Percentiles rank a stretch among this genome's conserved stretches.
Evolutionary conservation across 2,888 invertebrate genomes (phyloP).

Genomic region (Dynastes maya): DNA sequence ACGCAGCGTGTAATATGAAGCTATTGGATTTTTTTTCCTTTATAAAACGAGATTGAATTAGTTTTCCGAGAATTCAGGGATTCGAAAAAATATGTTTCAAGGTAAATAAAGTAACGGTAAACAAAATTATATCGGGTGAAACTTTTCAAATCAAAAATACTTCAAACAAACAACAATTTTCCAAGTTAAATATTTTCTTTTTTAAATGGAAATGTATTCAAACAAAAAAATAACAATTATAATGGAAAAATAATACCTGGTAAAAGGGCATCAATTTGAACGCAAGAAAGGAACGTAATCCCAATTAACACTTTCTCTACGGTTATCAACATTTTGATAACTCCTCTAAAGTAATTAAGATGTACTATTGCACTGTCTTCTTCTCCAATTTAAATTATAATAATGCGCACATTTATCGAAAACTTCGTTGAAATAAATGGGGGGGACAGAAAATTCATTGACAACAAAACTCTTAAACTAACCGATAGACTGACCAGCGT

Average conservation of each 20-base stretch:
- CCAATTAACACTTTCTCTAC: slow-evolving; percentile 5
- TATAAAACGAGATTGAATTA: neutral
- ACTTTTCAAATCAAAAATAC: neutral
- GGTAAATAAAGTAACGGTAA: too few species aligned
- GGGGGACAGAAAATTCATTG: neutral
- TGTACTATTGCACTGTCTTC: neutral
- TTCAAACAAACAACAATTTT: too few species aligned
- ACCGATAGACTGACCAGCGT: neutral
- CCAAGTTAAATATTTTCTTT: too few species aligned
- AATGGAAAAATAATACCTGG: slow-evolving; percentile 9
- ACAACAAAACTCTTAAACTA: neutral
- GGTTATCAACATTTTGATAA: slow-evolving; percentile 13
- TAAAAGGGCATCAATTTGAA: slow-evolving; percentile 14
- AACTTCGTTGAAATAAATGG: neutral
- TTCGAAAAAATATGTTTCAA: neutral
- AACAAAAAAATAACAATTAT: neutral
- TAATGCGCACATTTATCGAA: neutral
- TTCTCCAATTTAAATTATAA: neutral
- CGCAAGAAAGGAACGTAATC: slow-evolving; percentile 8
- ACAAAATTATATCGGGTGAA: too few species aligned
- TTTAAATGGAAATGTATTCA: too few species aligned
- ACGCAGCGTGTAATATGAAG: neutral
- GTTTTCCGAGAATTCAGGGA: neutral
- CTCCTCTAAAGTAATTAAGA: neutral
- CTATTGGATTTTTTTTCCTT: neutral